These are phyloP conservation scores for Sarcophaga carnaria DNA, from an alignment of 2,888 invertebrate species.

Conservation along the genomic window DNA sequence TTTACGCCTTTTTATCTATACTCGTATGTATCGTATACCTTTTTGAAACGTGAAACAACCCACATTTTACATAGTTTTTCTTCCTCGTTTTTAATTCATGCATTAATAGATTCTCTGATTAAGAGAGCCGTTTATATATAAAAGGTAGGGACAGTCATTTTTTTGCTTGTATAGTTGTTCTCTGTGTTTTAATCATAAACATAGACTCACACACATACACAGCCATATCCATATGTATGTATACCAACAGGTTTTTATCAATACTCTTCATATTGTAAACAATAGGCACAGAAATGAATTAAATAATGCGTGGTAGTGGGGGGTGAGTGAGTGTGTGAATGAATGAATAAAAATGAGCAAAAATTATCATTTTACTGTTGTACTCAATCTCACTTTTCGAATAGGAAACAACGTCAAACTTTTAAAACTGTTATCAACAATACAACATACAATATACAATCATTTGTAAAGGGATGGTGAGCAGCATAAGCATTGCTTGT, in stretches of 20 bases:
- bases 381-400: constrained; percentile 39
- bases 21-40: no score
- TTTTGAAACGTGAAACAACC: no score
- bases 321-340: background rate
- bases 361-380: constrained; percentile 52
- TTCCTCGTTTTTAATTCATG: background rate
- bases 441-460: background rate
- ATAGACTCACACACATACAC: no score
- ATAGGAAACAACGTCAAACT: constrained; percentile 68
- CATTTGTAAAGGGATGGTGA: background rate
- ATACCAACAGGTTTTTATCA: no score
- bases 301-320: no score
- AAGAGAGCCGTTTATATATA: constrained; percentile 40
- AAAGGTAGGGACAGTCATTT: constrained; percentile 26
- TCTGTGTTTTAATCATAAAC: no score
- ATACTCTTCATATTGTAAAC: background rate
- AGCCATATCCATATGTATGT: no score
- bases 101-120: constrained; percentile 27
- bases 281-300: background rate
- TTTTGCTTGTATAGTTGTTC: no score
- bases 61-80: no score
- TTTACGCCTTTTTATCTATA: no score
- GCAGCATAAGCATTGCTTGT: background rate
- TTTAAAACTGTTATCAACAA: constrained; percentile 62
- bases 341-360: constrained; percentile 35